Conservation (phyloP, 2,888 invertebrate species). For the Agelastica alni region DNA sequence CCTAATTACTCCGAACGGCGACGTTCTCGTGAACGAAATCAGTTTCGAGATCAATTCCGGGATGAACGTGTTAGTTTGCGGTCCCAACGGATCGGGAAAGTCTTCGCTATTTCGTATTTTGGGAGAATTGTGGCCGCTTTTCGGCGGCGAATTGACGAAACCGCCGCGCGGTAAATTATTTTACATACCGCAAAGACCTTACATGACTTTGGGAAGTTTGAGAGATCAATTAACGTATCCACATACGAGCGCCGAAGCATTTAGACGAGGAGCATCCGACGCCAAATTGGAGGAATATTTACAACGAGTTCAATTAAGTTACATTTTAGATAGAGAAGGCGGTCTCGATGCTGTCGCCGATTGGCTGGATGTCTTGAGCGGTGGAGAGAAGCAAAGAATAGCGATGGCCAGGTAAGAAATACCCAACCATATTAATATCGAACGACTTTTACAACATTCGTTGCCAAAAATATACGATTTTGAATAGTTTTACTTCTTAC, state of each 20-base stretch:
- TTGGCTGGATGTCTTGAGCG: constrained; percentile 98
- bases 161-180: constrained; percentile 95
- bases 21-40: constrained; percentile 86
- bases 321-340: constrained; percentile 82
- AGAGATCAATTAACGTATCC: constrained; percentile 93
- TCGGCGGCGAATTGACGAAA: constrained; percentile 88
- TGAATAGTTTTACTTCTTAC: too few species aligned
- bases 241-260: constrained; percentile 85
- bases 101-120: constrained; percentile 95
- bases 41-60: constrained; percentile 87
- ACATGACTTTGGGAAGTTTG: constrained; percentile 95
- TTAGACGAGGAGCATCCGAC: constrained; percentile 76
- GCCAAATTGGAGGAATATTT: constrained; percentile 76
- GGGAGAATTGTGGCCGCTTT: constrained; percentile 97
- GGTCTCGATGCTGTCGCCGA: constrained; percentile 93
- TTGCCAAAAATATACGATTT: too few species aligned
- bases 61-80: constrained; percentile 96
- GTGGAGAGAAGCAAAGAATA: constrained; percentile 97
- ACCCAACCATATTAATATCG: too few species aligned
- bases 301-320: constrained; percentile 81
- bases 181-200: constrained; percentile 96
- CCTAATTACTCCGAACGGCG: constrained; percentile 96
- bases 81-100: constrained; percentile 98
- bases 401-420: constrained; percentile 83
- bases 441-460: too few species aligned